These are phyloP conservation scores for Clamator glandarius DNA, from an alignment of 2,797 vertebrate genomes.

Conservation along the genomic window DNA sequence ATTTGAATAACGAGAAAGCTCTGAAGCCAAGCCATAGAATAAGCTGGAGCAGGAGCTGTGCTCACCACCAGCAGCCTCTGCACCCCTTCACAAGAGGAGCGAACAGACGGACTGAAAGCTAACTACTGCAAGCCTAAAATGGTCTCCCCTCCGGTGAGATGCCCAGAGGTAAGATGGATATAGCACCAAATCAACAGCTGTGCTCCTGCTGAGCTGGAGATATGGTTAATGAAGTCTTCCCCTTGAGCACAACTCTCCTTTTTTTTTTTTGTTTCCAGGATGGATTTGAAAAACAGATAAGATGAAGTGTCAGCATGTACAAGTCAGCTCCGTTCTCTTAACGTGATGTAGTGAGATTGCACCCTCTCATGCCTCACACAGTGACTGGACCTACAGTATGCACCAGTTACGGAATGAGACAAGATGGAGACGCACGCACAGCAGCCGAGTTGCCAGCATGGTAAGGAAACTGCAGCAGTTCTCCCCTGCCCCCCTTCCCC, in stretches of 20 bases:
- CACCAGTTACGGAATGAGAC: neutral
- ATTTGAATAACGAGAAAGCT: neutral
- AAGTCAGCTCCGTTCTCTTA: neutral
- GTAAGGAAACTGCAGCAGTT: neutral
- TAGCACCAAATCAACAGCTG: neutral
- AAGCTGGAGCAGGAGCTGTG: neutral
- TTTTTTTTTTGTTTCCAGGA: neutral
- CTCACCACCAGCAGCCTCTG: neutral
- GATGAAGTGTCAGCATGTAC: neutral
- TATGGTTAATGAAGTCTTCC: neutral
- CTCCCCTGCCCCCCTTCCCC: neutral
- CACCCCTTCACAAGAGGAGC: rapidly evolving
- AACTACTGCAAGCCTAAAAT: neutral
- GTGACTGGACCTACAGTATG: rapidly evolving
- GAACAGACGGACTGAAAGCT: neutral
- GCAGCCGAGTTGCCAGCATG: neutral
- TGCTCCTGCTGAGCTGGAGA: neutral
- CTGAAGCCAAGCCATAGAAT: neutral
- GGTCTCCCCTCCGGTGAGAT: neutral
- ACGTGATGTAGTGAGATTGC: neutral
- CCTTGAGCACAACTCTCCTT: neutral
- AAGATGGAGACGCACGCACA: neutral
- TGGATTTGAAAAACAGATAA: neutral
- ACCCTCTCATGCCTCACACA: rapidly evolving
- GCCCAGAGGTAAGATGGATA: neutral